Percentiles rank a stretch among this genome's conserved stretches.
These are phyloP conservation scores for Apteryx mantelli DNA, from an alignment of 2,113 vertebrate genomes.

Conservation along the genomic window DNA sequence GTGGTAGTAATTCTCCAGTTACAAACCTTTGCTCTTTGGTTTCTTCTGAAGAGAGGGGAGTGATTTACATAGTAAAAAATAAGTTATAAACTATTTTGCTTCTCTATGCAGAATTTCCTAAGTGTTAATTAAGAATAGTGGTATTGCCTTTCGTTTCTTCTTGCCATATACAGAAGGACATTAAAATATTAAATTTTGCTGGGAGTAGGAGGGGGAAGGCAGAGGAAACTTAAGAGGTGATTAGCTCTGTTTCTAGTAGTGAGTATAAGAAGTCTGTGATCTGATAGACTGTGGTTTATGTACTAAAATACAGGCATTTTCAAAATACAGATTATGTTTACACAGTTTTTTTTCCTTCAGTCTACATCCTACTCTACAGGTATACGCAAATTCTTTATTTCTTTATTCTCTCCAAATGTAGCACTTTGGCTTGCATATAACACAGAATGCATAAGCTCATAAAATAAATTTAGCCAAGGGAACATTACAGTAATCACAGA, in stretches of 20 bases:
- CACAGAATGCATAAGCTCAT: neutral
- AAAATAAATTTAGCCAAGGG: neutral
- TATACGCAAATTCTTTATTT: rapidly evolving
- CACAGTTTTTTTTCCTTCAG: neutral
- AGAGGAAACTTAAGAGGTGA: neutral
- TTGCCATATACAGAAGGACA: neutral
- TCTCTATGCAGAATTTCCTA: neutral
- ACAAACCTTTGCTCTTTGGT: neutral
- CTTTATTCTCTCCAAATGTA: neutral
- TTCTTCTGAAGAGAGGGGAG: neutral
- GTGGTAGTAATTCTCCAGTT: neutral
- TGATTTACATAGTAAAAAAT: neutral
- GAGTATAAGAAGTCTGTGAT: neutral
- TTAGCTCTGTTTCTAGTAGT: neutral
- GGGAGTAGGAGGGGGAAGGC: rapidly evolving
- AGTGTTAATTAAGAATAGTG: neutral
- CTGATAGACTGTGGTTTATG: neutral
- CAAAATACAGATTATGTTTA: neutral
- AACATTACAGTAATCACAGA: neutral
- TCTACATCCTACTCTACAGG: neutral
- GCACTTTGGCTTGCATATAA: neutral
- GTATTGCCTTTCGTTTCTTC: neutral
- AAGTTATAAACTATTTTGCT: neutral
- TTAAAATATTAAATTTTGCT: neutral
- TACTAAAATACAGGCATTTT: neutral